Percentiles rank a stretch among this genome's conserved stretches.
Evolutionary conservation across 2,888 invertebrate genomes (phyloP).

Genomic region (Rhogogaster chlorosoma): DNA sequence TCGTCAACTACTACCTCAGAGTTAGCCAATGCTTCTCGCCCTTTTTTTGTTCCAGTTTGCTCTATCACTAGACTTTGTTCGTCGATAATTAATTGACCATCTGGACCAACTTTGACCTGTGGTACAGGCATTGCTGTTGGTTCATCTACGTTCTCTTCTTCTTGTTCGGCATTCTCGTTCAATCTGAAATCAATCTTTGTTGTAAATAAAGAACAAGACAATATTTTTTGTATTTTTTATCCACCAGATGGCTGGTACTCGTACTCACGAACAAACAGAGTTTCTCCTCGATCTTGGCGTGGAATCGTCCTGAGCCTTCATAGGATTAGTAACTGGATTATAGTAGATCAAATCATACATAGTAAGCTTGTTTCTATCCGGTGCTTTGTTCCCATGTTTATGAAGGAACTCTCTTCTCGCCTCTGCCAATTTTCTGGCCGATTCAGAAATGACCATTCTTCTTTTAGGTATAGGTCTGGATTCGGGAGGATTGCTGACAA

Average conservation of each 20-base stretch:
- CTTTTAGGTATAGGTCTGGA: constrained; percentile 64
- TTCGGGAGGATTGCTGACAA: constrained; percentile 51
- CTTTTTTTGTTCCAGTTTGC: constrained; percentile 83
- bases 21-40: constrained; percentile 83
- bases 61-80: constrained; percentile 91
- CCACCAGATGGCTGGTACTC: not conserved
- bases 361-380: constrained; percentile 86
- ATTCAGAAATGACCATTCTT: constrained; percentile 75
- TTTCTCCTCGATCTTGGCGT: constrained; percentile 54
- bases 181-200: constrained; percentile 28
- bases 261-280: constrained; percentile 67
- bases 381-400: constrained; percentile 79
- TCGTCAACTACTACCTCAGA: constrained; percentile 85
- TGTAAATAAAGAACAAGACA: not conserved
- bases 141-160: constrained; percentile 73
- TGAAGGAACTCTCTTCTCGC: constrained; percentile 80
- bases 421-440: constrained; percentile 79
- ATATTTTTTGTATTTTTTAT: not conserved
- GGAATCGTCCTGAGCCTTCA: constrained; percentile 76
- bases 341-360: constrained; percentile 97
- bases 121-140: constrained; percentile 84
- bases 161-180: constrained; percentile 51
- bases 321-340: constrained; percentile 90
- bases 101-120: constrained; percentile 91
- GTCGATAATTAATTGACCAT: constrained; percentile 92